Evolutionary conservation across 2,113 vertebrate genomes (phyloP).

Genomic region (Lycaon pictus): DNA sequence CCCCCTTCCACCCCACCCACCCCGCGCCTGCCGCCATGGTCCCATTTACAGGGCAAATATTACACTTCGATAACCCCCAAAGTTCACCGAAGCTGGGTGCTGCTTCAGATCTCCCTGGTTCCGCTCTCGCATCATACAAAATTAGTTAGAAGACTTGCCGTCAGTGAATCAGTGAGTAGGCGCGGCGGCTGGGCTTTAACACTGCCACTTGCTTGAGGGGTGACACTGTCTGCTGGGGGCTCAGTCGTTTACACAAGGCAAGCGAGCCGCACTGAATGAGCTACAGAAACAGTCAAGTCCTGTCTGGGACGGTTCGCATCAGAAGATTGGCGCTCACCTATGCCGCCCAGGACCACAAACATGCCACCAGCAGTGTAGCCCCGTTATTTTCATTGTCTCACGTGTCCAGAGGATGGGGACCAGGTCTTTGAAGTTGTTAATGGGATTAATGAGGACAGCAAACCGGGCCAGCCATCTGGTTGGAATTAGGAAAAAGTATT

Average conservation of each 20-base stretch:
- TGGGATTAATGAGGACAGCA: constrained; percentile 66
- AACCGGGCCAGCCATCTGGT: constrained; percentile 53
- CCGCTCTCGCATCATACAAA: background rate
- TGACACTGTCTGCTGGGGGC: background rate
- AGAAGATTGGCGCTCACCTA: background rate
- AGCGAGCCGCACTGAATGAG: background rate
- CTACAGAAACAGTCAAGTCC: background rate
- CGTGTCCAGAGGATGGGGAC: constrained; percentile 47
- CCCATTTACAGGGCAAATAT: background rate
- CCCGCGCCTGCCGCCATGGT: background rate
- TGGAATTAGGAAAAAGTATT: constrained; percentile 72
- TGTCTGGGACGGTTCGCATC: background rate
- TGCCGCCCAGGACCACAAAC: background rate
- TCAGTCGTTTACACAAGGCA: background rate
- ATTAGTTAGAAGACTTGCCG: background rate
- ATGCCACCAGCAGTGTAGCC: background rate
- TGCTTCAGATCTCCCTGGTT: background rate
- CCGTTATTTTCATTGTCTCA: constrained; percentile 54
- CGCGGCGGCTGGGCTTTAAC: background rate
- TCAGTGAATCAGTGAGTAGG: background rate
- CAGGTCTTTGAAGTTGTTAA: constrained; percentile 53
- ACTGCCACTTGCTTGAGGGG: background rate
- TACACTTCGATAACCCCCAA: background rate
- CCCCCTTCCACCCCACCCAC: no score
- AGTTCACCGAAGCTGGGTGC: background rate